Conservation (phyloP, 2,888 invertebrate species). For the Latrodectus elegans region DNA sequence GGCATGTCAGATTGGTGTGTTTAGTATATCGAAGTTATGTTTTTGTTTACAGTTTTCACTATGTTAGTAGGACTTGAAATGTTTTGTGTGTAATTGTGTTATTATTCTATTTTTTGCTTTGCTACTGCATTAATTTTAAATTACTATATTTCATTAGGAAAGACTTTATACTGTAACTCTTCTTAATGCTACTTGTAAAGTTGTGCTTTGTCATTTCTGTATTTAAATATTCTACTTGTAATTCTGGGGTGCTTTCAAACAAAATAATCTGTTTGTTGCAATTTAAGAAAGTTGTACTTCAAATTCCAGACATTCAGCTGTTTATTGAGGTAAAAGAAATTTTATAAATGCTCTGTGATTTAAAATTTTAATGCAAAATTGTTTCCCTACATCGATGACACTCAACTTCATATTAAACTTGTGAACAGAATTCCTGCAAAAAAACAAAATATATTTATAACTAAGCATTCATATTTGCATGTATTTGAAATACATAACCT, state of each 20-base stretch:
- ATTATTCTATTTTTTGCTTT: constrained; percentile 32
- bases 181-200: constrained; percentile 30
- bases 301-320: constrained; percentile 18
- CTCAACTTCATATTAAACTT: constrained; percentile 46
- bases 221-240: constrained; percentile 57
- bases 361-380: constrained; percentile 25
- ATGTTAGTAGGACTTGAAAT: constrained; percentile 35
- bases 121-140: constrained; percentile 24
- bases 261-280: constrained; percentile 22
- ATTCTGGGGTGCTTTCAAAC: constrained; percentile 41
- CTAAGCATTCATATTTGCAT: constrained; percentile 14
- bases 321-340: not conserved
- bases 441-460: constrained; percentile 29
- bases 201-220: constrained; percentile 54
- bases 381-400: constrained; percentile 43
- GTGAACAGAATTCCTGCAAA: constrained; percentile 24
- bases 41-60: constrained; percentile 33
- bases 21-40: constrained; percentile 59
- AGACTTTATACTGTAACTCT: constrained; percentile 24
- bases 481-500: constrained; percentile 41
- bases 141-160: not conserved
- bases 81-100: constrained; percentile 9
- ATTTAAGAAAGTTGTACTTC: constrained; percentile 9
- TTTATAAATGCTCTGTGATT: not conserved
- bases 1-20: constrained; percentile 69